A percentile compares a stretch with the other conserved stretches of the same genome.
Conservation (phyloP, 2,888 invertebrate species). For the Plebejus argus region DNA sequence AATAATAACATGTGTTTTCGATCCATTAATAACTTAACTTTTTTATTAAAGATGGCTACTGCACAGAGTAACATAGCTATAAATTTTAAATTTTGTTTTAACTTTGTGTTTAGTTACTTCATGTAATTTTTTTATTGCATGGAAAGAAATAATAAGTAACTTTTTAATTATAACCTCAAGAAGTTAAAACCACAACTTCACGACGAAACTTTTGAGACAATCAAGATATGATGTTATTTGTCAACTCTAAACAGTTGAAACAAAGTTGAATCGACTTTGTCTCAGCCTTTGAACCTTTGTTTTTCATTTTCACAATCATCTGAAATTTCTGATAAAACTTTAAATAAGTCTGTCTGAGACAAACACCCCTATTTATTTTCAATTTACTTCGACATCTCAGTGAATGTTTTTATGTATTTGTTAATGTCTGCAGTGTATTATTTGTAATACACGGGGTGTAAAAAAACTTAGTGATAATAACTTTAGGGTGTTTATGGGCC, state of each 20-base stretch:
- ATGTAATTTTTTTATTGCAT: too few species aligned
- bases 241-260: slow-evolving; percentile 10
- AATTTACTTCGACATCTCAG: slow-evolving; percentile 16
- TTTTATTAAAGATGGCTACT: too few species aligned
- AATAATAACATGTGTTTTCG: too few species aligned
- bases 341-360: slow-evolving; percentile 8
- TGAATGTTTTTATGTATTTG: background rate
- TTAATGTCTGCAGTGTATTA: too few species aligned
- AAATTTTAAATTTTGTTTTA: too few species aligned
- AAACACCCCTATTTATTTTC: slow-evolving; percentile 14
- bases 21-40: too few species aligned
- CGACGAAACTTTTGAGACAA: background rate
- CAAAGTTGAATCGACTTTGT: background rate
- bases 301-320: slow-evolving; percentile 7
- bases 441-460: too few species aligned
- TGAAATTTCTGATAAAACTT: slow-evolving; percentile 28
- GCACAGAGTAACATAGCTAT: too few species aligned
- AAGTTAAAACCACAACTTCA: background rate
- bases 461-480: too few species aligned
- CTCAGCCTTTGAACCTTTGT: background rate
- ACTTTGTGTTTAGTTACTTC: too few species aligned
- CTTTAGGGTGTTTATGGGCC: too few species aligned
- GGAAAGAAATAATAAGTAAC: too few species aligned
- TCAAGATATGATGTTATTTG: background rate
- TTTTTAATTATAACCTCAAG: background rate